Base-by-base conservation (phyloP, 1,140 invertebrate genomes). In the Heliconius eleuchia region DNA sequence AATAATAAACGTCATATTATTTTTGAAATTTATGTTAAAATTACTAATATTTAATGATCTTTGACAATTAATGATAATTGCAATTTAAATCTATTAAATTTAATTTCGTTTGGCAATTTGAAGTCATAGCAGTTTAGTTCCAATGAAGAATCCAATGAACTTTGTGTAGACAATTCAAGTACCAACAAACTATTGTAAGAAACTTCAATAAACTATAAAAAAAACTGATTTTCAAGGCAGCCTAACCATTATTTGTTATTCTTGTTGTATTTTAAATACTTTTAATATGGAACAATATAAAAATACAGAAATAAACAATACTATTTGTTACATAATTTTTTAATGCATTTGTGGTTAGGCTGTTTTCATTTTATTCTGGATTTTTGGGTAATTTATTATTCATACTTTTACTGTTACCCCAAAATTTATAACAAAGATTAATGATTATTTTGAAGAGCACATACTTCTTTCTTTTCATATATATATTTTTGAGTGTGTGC, bases 311-410 rank as follows among this genome's bases (percentile, higher is more conserved):
- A 46, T 46, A 46, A 46, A 46, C 2, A 46, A 16, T 46, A 46
- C 16, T 46, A 46, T 23, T 60, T 23, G 3, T 60, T 60, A 23
- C 9, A 60, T 60, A 8, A 6, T 37, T 37, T 34, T 19, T 57
- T 6, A 57, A 1, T 27, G 16, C 4, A 30, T 5, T 66, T 16
- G 30, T 27, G 60, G 27, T 66, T 27, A 66, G 27, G 60, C 60
- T 30, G 27, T 66, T n/a, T 66, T 66, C 60, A 30, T 55, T 60
- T 42, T n/a, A 57, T 19, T 57, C 30, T 42, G 55, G 37, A 39
- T 75, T 39, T 75, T 60, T 27, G 74, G 52, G 73, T 60, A 75
- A 55, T 16, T 30, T 60, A 11, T 27, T 60, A 23, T 23, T 60
- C 57, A 16, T 27, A 66, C n/a, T 66, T 66, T 66, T 30, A 66